These are phyloP conservation scores for Lacanobia oleracea DNA, from an alignment of 2,888 invertebrate genomes.

Conservation along the genomic window DNA sequence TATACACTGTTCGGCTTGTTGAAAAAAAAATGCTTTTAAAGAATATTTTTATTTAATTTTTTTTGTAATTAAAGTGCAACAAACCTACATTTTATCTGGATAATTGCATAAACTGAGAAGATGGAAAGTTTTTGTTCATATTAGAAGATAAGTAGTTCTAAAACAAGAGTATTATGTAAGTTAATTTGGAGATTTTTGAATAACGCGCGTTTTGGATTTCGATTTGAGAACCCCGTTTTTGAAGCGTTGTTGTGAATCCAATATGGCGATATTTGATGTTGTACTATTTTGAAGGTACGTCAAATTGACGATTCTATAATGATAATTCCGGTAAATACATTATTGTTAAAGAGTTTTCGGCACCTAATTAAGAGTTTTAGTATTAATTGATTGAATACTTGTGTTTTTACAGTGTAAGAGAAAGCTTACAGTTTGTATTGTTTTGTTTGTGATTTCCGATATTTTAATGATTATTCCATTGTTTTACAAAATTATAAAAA, in stretches of 20 bases:
- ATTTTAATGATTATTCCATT: conserved; percentile 86
- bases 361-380: conserved; percentile 67
- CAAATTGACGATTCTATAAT: conserved; percentile 90
- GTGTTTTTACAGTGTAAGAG: conserved; percentile 79
- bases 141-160: not conserved
- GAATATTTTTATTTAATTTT: not conserved
- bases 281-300: conserved; percentile 91
- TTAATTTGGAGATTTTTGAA: conserved; percentile 68
- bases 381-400: conserved; percentile 69
- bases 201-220: conserved; percentile 78
- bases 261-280: conserved; percentile 92
- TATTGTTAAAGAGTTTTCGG: conserved; percentile 76
- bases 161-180: conserved; percentile 26
- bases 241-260: conserved; percentile 94
- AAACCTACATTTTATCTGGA: not conserved
- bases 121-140: not conserved
- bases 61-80: not conserved
- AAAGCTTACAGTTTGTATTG: conserved; percentile 87
- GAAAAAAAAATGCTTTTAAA: conserved; percentile 14
- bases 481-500: conserved; percentile 76
- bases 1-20: not conserved
- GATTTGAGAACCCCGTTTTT: conserved; percentile 89
- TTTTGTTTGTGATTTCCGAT: conserved; percentile 90
- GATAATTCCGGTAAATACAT: conserved; percentile 87
- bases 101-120: not conserved